Conservation (phyloP, 2,888 invertebrate species). For the Venusia cambrica region DNA sequence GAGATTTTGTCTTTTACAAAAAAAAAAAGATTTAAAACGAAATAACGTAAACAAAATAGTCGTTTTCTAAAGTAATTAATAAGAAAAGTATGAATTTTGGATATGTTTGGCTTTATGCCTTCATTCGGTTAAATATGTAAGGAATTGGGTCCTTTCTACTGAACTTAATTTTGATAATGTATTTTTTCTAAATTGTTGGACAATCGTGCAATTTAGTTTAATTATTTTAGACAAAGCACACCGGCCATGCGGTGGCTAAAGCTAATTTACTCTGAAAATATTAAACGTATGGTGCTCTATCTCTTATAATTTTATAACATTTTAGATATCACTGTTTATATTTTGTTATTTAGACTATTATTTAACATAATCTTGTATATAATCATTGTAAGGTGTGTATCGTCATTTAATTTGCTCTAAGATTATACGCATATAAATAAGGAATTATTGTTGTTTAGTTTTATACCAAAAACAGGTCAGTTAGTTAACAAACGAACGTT, state of each 20-base stretch:
- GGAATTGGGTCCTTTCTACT: slow-evolving; percentile 1
- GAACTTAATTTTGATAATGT: neutral
- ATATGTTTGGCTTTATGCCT: slow-evolving; percentile 6
- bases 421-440: too few species aligned
- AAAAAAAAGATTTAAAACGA: too few species aligned
- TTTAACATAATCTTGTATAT: slow-evolving; percentile 8
- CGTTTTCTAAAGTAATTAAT: too few species aligned
- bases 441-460: slow-evolving; percentile 34
- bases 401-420: too few species aligned
- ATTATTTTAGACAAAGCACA: slow-evolving; percentile 4
- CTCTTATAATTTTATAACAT: slow-evolving; percentile 14
- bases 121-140: slow-evolving; percentile 5
- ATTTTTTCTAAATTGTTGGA: slow-evolving; percentile 9
- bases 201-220: slow-evolving; percentile 22
- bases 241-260: slow-evolving; percentile 5
- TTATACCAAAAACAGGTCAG: slow-evolving; percentile 57
- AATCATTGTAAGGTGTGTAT: too few species aligned
- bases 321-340: slow-evolving; percentile 10
- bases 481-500: slow-evolving; percentile 30
- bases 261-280: slow-evolving; percentile 5
- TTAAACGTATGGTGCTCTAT: slow-evolving; percentile 18
- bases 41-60: too few species aligned
- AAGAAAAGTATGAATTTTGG: too few species aligned
- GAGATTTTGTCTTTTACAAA: too few species aligned
- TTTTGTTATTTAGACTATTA: slow-evolving; percentile 8